Conservation (phyloP, 2,797 vertebrate species). For the Peromyscus aztecus region DNA sequence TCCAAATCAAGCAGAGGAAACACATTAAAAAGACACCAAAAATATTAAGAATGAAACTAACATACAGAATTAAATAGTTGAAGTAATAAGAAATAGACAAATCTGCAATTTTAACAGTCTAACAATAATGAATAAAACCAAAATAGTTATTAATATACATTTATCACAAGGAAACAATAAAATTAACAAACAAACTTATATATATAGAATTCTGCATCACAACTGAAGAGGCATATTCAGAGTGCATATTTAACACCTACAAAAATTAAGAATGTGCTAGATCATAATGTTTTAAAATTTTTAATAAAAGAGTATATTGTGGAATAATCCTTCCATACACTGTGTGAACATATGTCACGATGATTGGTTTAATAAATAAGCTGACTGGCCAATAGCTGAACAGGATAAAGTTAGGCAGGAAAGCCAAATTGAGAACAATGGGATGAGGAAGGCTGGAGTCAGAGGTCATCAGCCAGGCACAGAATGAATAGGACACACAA, state of each 20-base stretch:
- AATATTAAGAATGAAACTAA: constrained; percentile 6
- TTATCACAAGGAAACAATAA: neutral
- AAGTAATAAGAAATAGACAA: neutral
- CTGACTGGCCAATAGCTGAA: no score
- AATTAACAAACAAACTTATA: neutral
- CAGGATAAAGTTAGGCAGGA: no score
- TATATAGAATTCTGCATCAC: neutral
- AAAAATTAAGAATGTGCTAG: constrained; percentile 3
- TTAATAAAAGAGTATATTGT: neutral
- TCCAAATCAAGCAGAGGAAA: neutral
- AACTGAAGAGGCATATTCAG: neutral
- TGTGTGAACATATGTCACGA: no score
- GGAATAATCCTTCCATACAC: no score
- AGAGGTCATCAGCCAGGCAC: no score
- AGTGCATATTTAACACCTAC: neutral
- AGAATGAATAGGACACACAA: no score
- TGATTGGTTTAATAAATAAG: no score
- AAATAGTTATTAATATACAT: constrained; percentile 16
- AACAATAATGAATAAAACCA: neutral
- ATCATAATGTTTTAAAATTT: neutral
- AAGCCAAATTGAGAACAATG: no score
- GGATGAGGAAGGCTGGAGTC: no score
- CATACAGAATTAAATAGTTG: neutral
- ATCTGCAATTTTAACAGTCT: neutral
- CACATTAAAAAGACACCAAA: neutral